Conservation (phyloP, 2,888 invertebrate genomes). For the Troilus luridus region DNA sequence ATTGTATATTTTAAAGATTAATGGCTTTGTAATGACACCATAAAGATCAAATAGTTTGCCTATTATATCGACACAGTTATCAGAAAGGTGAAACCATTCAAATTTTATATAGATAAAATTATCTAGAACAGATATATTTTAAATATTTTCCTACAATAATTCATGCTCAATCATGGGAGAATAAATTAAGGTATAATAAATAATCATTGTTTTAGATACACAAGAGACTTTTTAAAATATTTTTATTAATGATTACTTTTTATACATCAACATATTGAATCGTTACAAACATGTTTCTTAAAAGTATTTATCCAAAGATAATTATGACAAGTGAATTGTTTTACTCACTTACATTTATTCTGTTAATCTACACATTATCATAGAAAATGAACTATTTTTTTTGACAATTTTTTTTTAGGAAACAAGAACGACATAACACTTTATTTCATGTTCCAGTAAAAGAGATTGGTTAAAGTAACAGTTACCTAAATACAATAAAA, state of each 20-base stretch:
- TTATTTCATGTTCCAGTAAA: conserved; percentile 9
- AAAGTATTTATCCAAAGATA: conserved; percentile 42
- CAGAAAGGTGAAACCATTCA: not conserved
- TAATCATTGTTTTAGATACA: not conserved
- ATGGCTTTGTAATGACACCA: no score
- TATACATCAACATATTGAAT: conserved; percentile 64
- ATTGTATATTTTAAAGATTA: no score
- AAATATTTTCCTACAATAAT: no score
- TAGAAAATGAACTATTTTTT: conserved; percentile 18
- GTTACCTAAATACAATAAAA: conserved; percentile 54
- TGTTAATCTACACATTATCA: conserved; percentile 19
- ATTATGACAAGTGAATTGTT: conserved; percentile 27
- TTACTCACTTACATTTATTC: not conserved
- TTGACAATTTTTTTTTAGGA: conserved; percentile 6
- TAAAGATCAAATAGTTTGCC: no score
- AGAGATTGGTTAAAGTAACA: conserved; percentile 45
- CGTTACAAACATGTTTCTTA: conserved; percentile 62
- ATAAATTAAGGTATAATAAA: not conserved
- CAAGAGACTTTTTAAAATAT: conserved; percentile 58
- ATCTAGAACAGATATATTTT: not conserved
- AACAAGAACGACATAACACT: not conserved
- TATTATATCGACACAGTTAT: no score
- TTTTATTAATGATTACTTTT: conserved; percentile 62
- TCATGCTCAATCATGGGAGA: not conserved
- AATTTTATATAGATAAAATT: not conserved